These are phyloP conservation scores for Thinocorus orbignyianus DNA, from an alignment of 2,113 vertebrate species.

Conservation along the genomic window DNA sequence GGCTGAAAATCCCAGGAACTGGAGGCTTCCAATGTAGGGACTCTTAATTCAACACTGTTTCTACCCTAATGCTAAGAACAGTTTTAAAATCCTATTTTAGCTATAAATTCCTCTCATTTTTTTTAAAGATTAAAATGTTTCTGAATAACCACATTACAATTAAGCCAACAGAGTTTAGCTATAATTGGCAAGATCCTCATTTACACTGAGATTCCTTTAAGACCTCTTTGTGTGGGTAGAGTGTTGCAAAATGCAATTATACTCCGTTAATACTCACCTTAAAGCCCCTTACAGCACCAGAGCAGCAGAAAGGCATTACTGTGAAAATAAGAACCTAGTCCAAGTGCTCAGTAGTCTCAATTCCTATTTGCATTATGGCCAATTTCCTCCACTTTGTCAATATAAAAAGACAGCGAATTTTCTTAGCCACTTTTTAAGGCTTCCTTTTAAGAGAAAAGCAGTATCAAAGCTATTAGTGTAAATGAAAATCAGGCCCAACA, in stretches of 20 bases:
- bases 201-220: constrained; percentile 6
- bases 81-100: neutral
- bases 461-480: neutral
- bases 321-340: neutral
- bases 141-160: neutral
- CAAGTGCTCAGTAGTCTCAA: neutral
- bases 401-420: neutral
- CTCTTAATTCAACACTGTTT: neutral
- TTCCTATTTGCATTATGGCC: neutral
- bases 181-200: neutral
- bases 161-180: neutral
- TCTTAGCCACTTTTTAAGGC: neutral
- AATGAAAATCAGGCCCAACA: neutral
- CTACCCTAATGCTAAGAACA: neutral
- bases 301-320: neutral
- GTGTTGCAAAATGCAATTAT: neutral
- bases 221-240: neutral
- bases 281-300: neutral
- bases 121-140: neutral
- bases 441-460: neutral
- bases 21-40: neutral
- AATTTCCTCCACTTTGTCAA: neutral
- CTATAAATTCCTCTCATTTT: neutral
- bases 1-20: neutral
- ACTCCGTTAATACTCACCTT: neutral